Evolutionary conservation across 2,888 invertebrate genomes (phyloP).

Genomic region (Desoria tigrina): DNA sequence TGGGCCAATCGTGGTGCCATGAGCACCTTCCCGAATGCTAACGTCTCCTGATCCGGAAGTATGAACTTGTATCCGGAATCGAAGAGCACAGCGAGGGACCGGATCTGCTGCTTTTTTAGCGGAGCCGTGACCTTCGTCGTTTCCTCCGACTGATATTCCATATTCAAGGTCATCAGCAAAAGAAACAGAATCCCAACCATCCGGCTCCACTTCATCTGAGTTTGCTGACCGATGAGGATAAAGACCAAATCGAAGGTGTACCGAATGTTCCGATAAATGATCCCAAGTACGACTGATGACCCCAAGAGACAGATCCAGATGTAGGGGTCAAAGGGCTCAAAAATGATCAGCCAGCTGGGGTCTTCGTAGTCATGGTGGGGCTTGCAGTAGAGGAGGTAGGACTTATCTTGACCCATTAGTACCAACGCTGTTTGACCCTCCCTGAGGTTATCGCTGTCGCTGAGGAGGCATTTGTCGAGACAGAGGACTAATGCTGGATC

Average conservation of each 20-base stretch:
- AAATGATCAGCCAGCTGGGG: not conserved
- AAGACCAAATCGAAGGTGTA: not conserved
- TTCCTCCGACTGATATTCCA: not conserved
- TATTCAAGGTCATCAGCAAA: not conserved
- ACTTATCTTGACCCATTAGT: not conserved
- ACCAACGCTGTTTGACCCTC: too few species aligned
- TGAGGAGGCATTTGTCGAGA: too few species aligned
- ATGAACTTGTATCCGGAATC: too few species aligned
- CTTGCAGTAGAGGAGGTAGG: not conserved
- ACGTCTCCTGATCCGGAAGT: too few species aligned
- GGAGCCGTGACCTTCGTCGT: not conserved
- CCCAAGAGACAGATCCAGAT: not conserved
- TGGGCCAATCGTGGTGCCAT: too few species aligned
- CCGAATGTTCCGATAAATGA: not conserved
- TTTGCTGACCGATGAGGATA: not conserved
- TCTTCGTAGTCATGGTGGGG: not conserved
- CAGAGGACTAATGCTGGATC: too few species aligned
- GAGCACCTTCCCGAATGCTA: too few species aligned
- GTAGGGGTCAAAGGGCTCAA: not conserved
- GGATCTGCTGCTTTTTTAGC: not conserved
- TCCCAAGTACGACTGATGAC: not conserved
- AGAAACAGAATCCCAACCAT: not conserved
- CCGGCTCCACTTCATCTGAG: not conserved
- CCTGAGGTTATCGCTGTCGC: too few species aligned
- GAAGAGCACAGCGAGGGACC: too few species aligned